Percentiles rank a stretch among this genome's conserved stretches.
Conservation (phyloP, 2,113 vertebrate genomes). For the Tenrec ecaudatus region DNA sequence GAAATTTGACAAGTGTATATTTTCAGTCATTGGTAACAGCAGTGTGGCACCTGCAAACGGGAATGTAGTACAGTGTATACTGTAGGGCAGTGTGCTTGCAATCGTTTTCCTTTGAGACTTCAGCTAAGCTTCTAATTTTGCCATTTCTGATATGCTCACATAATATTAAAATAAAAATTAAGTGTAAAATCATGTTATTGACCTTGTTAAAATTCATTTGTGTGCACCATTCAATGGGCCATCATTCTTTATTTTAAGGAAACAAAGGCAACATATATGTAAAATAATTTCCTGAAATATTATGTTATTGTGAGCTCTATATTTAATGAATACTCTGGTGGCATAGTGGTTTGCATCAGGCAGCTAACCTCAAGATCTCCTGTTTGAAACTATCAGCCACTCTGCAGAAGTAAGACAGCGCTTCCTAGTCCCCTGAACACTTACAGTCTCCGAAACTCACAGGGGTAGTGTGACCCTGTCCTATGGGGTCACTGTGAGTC, state of each 20-base stretch:
- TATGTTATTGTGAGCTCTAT: too few relatives aligned
- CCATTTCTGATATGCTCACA: background rate
- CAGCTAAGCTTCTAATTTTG: background rate
- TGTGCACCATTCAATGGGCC: background rate
- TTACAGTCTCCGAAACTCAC: too few relatives aligned
- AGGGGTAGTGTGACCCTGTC: too few relatives aligned
- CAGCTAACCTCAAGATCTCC: too few relatives aligned
- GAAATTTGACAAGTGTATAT: background rate
- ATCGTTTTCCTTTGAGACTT: background rate
- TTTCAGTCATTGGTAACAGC: background rate
- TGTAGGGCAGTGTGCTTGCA: background rate
- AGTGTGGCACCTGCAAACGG: background rate
- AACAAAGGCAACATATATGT: too few relatives aligned
- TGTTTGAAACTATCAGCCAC: too few relatives aligned
- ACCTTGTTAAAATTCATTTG: background rate
- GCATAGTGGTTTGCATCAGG: too few relatives aligned
- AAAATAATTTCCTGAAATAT: too few relatives aligned
- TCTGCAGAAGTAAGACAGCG: too few relatives aligned
- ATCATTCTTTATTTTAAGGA: background rate
- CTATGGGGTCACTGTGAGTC: too few relatives aligned
- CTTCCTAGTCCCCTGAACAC: too few relatives aligned
- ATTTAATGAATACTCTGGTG: too few relatives aligned
- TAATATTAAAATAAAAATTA: constrained; percentile 12
- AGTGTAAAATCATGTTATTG: background rate
- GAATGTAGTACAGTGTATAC: rapidly evolving